Evolutionary conservation across 2,797 vertebrate genomes (phyloP), one percentile per base, ranked within the genome.

Genomic region (Cetoscarus ocellatus): DNA sequence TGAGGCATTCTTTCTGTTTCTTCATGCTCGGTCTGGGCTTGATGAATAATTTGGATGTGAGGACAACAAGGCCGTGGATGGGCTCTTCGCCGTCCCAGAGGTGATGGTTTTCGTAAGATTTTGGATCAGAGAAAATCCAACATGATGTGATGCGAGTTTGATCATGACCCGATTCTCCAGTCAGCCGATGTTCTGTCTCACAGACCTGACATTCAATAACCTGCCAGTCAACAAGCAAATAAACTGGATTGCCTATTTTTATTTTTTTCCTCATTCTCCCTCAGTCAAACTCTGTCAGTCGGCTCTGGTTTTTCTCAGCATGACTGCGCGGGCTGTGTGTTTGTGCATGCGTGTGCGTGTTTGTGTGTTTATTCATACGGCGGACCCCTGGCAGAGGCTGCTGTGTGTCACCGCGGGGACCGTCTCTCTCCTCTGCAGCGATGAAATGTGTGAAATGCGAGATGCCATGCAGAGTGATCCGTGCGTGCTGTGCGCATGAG

Each of bases 391-490:
- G 42, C 67, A 48, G 57, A 44, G 38, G 66, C 56, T 43, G 52
- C 34, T 36, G 52, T 54, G 52, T 38, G 14, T 54, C 50, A 35
- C 84, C 3, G 27, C 57, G 0, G 85, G 85, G 69, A 76, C 73
- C 0, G 39, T 80, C 73, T 76, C 70, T 58, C 59, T 73, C 69
- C 75, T 72, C 79, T 12, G 38, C 61, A 15, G 58, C 10, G 53
- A 70, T 19, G 64, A 81, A 70, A 85, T 52, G 80, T 88, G 85
- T 78, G 80, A 90, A 83, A 87, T 75, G 66, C 3, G 51, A 73
- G 73, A 68, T 63, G 81, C 59, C 77, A 14, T 1, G 66, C 73
- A 13, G 84, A 70, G 61, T 43, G 73, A 73, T 76, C 70, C 61
- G 13, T 43, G 70, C 85, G 75, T 15, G 82, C 84, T 79, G 84